Percentiles rank a stretch among this genome's conserved stretches.
These are phyloP conservation scores for Mycteria americana DNA, from an alignment of 2,797 vertebrate genomes.

Conservation along the genomic window DNA sequence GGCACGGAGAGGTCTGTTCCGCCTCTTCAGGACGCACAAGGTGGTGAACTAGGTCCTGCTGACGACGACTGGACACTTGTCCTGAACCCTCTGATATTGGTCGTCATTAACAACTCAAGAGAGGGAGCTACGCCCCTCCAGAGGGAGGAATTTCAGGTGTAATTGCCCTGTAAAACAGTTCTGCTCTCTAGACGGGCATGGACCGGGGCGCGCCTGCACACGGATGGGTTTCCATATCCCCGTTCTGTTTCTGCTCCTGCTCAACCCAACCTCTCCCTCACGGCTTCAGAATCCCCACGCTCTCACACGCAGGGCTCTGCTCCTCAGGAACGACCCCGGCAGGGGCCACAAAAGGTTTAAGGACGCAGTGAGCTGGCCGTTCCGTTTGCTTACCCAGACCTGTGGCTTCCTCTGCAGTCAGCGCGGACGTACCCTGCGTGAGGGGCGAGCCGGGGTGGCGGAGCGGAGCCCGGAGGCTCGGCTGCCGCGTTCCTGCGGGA, in stretches of 20 bases:
- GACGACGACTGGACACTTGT: accelerated
- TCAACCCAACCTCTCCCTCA: neutral
- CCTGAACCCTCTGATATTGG: too few relatives aligned
- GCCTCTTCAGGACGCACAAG: accelerated
- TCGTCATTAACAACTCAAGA: accelerated
- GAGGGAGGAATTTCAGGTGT: neutral
- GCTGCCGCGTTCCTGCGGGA: neutral
- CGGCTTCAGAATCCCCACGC: accelerated
- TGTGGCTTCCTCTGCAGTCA: too few relatives aligned
- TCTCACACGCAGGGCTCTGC: neutral
- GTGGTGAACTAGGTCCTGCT: neutral
- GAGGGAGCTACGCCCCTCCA: neutral
- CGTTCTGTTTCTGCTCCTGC: accelerated
- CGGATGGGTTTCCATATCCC: accelerated
- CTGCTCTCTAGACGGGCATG: accelerated
- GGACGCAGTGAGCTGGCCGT: accelerated
- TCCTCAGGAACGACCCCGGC: accelerated
- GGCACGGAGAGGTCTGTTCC: neutral
- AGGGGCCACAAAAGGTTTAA: accelerated
- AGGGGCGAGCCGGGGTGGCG: neutral
- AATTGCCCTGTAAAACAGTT: accelerated
- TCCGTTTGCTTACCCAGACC: neutral
- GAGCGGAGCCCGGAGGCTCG: accelerated
- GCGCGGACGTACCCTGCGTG: accelerated
- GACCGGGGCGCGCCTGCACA: accelerated